Percentiles rank a stretch among this genome's conserved stretches.
Conservation (phyloP, 2,797 vertebrate genomes). For the Pterois miles region DNA sequence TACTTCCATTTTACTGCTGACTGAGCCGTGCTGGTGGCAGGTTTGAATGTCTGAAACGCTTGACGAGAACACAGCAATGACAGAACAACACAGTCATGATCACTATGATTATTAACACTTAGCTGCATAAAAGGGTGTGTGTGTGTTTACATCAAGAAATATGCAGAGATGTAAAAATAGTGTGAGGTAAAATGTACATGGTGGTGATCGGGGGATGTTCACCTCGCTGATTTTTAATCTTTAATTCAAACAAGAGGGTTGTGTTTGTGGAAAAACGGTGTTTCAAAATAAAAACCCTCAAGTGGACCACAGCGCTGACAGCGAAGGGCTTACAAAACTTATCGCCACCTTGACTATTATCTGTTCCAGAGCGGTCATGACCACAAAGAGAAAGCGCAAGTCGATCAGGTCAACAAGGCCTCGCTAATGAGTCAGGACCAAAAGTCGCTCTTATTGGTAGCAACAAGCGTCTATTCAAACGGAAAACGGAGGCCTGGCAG, state of each 20-base stretch:
- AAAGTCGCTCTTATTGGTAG: neutral
- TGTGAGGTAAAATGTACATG: constrained; percentile 36
- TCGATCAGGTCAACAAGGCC: constrained; percentile 36
- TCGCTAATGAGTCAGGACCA: constrained; percentile 28
- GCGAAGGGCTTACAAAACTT: neutral
- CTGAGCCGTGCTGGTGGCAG: constrained; percentile 13
- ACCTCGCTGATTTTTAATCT: neutral
- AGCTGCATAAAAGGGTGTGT: neutral
- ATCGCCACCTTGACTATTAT: neutral
- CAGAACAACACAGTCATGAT: constrained; percentile 42
- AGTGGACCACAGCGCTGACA: neutral
- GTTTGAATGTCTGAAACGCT: constrained; percentile 10
- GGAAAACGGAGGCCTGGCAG: constrained; percentile 11
- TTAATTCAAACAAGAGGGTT: neutral
- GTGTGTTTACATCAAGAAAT: constrained; percentile 11
- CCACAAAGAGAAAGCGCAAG: constrained; percentile 9
- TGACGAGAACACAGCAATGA: constrained; percentile 29
- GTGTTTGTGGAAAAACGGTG: neutral
- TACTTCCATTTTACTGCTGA: constrained; percentile 35
- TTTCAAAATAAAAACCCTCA: neutral
- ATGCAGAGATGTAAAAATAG: constrained; percentile 10
- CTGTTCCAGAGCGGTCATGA: constrained; percentile 26
- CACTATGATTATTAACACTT: constrained; percentile 37
- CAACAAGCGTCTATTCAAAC: constrained; percentile 1
- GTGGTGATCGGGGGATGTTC: neutral